Base-by-base conservation (phyloP, 2,113 vertebrate genomes). In the Toxotes chatareus region DNA sequence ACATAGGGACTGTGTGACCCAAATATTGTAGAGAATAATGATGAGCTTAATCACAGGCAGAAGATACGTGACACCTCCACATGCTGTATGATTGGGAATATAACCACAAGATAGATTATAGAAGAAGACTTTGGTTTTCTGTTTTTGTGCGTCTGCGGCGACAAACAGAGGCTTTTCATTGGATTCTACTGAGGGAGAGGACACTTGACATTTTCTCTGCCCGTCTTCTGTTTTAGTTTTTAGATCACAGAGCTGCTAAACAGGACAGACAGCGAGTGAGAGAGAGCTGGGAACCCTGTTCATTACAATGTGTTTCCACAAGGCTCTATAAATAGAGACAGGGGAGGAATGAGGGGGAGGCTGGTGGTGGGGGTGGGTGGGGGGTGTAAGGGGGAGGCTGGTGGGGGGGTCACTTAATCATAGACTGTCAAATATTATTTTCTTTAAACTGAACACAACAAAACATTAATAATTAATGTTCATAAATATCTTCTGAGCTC, bases 11-110 rank as follows among this genome's bases (percentile, higher is more conserved):
- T 74, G 27, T 47, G 61, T 92, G 91, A 92, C 86, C 79, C 77
- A 87, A 62, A 91, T 90, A 86, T 84, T 72, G 72, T 76, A 10
- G 32, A 75, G 87, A 92, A 90, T 85, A 82, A 88, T 81, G 79
- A 88, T 76, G 83, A 82, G 87, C 82, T 81, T 76, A 67, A 80
- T 88, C 78, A 72, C 71, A 47, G 70, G 80, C 80, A 76, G 56
- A 55, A 65, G 63, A 85, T 42, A 63, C 61, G 66, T 56, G 68
- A 85, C 76, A 84, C 70, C 40, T 82, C 70, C 73, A 70, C 63
- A 60, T 17, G 57, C 55, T 55, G 71, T 47, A n/a, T 17, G 72
- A 81, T 32, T 73, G 71, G 5, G 66, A 63, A 44, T 21, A 74
- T 21, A 49, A 62, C 72, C 27, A 60, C 31, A 27, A 51, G 53